phyloP scores from a whole-genome alignment of 2,797 vertebrate genomes.

The Iguana delicatissima region DNA sequence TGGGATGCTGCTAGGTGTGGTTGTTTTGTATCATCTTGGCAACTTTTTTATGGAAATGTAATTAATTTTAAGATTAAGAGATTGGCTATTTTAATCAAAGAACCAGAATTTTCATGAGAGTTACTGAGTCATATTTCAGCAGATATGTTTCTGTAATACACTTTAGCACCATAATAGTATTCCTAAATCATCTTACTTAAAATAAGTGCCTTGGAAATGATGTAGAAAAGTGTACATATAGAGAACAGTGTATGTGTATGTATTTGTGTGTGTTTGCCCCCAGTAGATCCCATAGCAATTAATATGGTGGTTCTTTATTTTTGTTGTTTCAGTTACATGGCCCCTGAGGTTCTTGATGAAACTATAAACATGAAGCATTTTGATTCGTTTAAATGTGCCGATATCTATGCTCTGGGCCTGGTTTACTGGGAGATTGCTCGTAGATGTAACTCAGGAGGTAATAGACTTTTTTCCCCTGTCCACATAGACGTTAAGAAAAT shows the following conservation, averaged over 20 bases:
- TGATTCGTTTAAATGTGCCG: constrained; percentile 97
- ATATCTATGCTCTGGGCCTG: constrained; percentile 96
- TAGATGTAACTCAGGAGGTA: constrained; percentile 95
- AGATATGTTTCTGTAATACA: not conserved
- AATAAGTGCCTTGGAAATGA: not conserved
- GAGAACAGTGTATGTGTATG: rapidly evolving
- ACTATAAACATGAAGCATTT: constrained; percentile 99
- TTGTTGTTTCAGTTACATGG: constrained; percentile 90
- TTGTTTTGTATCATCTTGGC: not conserved
- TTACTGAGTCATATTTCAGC: not conserved
- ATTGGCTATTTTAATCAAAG: not conserved
- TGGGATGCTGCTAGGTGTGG: not conserved
- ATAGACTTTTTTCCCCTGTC: rapidly evolving
- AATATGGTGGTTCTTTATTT: constrained; percentile 30
- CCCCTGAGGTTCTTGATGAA: constrained; percentile 98
- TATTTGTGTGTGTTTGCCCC: rapidly evolving
- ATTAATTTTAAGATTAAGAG: not conserved
- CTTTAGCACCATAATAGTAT: not conserved
- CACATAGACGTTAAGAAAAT: not conserved
- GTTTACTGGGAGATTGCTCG: constrained; percentile 98
- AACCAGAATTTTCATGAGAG: rapidly evolving
- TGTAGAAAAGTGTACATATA: not conserved
- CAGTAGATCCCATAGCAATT: not conserved
- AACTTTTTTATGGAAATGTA: not conserved
- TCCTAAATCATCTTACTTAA: not conserved